A percentile compares a stretch with the other conserved stretches of the same genome.
These are phyloP conservation scores for Muscicapa adusta DNA, from an alignment of 2,113 vertebrate genomes.

Conservation along the genomic window DNA sequence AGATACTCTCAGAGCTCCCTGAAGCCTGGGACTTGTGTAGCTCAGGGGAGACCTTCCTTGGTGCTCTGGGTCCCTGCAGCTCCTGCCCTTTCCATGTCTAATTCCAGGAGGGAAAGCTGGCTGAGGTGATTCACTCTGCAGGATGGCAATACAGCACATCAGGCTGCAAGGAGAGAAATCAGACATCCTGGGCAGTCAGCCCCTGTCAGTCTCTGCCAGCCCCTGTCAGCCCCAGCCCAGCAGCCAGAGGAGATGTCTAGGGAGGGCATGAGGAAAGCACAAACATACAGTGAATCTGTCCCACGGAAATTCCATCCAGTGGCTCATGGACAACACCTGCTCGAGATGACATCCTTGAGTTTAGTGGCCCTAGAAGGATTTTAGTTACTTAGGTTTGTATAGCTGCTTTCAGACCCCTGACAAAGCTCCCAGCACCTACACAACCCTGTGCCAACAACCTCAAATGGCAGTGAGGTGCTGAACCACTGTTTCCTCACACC, in stretches of 20 bases:
- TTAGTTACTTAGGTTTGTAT: not conserved
- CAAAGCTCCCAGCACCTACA: not conserved
- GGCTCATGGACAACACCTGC: not conserved
- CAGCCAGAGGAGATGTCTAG: not conserved
- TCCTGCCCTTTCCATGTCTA: not conserved
- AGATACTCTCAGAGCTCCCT: not conserved
- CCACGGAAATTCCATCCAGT: not conserved
- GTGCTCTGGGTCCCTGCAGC: not conserved
- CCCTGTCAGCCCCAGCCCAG: not conserved
- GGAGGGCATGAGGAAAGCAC: not conserved
- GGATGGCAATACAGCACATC: not conserved
- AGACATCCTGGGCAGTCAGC: not conserved
- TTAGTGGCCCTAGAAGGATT: not conserved
- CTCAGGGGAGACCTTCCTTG: not conserved
- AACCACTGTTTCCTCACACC: not conserved
- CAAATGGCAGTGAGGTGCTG: not conserved
- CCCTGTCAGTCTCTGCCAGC: not conserved
- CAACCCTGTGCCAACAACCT: not conserved
- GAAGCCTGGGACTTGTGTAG: rapidly evolving
- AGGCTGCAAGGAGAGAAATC: not conserved
- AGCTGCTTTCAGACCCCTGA: not conserved
- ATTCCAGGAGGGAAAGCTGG: not conserved
- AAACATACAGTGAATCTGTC: no score
- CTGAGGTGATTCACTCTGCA: rapidly evolving
- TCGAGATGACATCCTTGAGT: not conserved